A percentile compares a stretch with the other conserved stretches of the same genome.
phyloP scores from a whole-genome alignment of 2,113 vertebrate genomes.

The Chrysemys picta region DNA sequence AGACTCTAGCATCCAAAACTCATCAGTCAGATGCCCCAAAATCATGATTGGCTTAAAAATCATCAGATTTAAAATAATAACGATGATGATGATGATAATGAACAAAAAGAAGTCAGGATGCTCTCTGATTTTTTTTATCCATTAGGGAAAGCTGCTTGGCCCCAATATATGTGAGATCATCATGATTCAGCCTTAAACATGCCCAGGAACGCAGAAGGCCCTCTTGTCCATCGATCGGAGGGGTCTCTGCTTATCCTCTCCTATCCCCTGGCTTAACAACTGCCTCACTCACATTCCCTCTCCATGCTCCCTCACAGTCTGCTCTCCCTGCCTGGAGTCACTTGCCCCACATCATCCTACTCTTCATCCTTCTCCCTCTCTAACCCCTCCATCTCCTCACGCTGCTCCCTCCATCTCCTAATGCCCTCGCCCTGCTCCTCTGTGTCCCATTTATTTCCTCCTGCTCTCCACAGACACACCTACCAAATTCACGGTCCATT shows the following conservation, averaged over 20 bases:
- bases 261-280: background rate
- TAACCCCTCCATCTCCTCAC: background rate
- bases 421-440: background rate
- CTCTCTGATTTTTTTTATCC: background rate
- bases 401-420: background rate
- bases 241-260: background rate
- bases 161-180: background rate
- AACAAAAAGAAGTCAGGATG: background rate
- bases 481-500: too few species aligned
- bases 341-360: background rate
- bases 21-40: background rate
- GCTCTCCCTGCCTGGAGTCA: too few species aligned
- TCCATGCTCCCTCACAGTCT: too few species aligned
- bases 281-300: background rate
- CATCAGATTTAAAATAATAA: background rate
- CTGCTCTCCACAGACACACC: too few species aligned
- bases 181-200: background rate
- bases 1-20: background rate
- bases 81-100: too few species aligned
- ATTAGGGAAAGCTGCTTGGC: background rate
- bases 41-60: conserved; percentile 27
- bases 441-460: too few species aligned
- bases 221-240: background rate
- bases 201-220: background rate
- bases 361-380: background rate